Evolutionary conservation across 2,113 vertebrate species (phyloP).

Genomic region (Ciconia boyciana): DNA sequence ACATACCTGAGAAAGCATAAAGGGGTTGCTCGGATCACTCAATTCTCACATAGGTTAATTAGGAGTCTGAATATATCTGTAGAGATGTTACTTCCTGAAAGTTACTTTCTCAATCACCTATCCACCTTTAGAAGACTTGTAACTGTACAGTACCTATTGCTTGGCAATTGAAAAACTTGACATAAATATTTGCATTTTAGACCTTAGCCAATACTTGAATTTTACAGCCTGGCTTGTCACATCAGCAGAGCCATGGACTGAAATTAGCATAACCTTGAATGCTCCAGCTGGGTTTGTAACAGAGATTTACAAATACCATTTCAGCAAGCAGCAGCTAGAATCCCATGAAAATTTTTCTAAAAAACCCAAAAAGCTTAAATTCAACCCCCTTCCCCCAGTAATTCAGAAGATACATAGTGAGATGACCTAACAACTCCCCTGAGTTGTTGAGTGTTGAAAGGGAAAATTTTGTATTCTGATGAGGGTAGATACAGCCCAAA

Average conservation of each 20-base stretch:
- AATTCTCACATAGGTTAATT: neutral
- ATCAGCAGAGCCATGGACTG: neutral
- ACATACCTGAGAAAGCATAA: neutral
- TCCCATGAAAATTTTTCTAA: neutral
- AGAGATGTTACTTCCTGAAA: neutral
- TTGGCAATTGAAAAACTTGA: neutral
- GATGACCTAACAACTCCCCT: neutral
- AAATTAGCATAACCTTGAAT: slow-evolving; percentile 39
- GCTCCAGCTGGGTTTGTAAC: slow-evolving; percentile 29
- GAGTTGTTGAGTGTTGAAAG: neutral
- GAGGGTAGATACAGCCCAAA: neutral
- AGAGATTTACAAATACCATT: slow-evolving; percentile 36
- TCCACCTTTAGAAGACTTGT: neutral
- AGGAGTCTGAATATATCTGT: neutral
- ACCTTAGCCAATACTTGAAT: slow-evolving; percentile 1
- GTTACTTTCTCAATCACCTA: neutral
- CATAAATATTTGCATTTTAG: slow-evolving; percentile 39
- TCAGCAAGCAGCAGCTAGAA: neutral
- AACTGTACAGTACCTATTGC: neutral
- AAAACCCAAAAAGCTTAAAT: neutral
- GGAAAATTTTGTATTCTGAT: neutral
- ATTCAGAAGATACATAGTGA: neutral
- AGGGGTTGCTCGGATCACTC: neutral
- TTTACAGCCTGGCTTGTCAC: neutral
- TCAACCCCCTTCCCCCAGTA: accelerated